Base-by-base conservation (phyloP, 2,113 vertebrate genomes). In the Oenanthe melanoleuca region DNA sequence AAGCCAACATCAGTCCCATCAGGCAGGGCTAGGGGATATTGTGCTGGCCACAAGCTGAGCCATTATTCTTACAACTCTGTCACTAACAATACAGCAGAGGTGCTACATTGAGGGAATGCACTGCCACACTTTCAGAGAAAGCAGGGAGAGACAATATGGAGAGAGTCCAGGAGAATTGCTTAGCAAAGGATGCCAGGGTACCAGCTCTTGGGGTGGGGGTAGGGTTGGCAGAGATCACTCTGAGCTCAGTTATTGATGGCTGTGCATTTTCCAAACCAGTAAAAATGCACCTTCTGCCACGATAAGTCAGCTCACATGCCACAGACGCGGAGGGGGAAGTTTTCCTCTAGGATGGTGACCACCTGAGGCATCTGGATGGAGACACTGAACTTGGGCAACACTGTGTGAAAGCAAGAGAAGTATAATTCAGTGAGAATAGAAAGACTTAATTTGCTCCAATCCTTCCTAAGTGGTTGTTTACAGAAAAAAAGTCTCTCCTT, bases 311-410 rank as follows among this genome's bases (percentile, higher is more conserved):
- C 96, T 95, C 80, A 97, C 97, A 63, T 97, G 91, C 96, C 96
- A 91, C 96, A 97, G 72, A 94, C 1, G 11, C 7, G 82, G 65
- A 96, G 84, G 64, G 0, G 75, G 88, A 97, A 88, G 23, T 8
- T 89, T 18, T 97, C 85, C 55, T 96, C 95, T 78, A 91, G 29
- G 38, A 93, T 59, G 37, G 94, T 89, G 66, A 96, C 80, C 59
- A 84, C 90, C 33, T 64, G 67, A 78, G 96, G 96, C 81, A 91
- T 83, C 69, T 86, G 92, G 47, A 97, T 94, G 52, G 78, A 90
- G 33, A 97, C 84, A 29, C 96, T 96, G 95, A 97, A 97, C 65
- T 96, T 97, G 57, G 96, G 95, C 34, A 88, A 49, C n/a, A 95
- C 96, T 95, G 70, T 59, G 53, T 75, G 59, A 57, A 92, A 86